Percentiles rank a stretch among this genome's conserved stretches.
phyloP scores from a whole-genome alignment of 2,113 vertebrate species.

The Ia io region DNA sequence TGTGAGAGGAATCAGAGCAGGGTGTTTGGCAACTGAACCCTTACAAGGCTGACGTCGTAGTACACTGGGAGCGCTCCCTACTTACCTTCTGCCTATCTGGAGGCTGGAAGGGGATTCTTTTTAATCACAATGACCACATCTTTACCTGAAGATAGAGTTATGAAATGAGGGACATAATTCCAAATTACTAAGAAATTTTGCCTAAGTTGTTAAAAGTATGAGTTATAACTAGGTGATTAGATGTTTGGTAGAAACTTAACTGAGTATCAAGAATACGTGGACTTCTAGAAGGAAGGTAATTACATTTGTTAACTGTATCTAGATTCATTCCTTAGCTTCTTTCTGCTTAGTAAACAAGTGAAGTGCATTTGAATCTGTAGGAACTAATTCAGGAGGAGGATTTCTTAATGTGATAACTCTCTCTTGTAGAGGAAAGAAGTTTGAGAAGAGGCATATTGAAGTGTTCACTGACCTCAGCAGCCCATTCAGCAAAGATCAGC shows the following conservation, averaged over 20 bases:
- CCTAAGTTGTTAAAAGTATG: background rate
- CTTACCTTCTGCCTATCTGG: background rate
- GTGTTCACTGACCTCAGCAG: slow-evolving; percentile 92
- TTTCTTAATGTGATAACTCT: slow-evolving; percentile 38
- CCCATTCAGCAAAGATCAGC: slow-evolving; percentile 87
- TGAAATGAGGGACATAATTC: background rate
- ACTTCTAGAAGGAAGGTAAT: background rate
- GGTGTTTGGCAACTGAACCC: background rate
- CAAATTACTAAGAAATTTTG: background rate
- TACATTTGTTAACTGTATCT: background rate
- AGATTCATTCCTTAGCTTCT: background rate
- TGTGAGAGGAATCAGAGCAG: background rate
- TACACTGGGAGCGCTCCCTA: background rate
- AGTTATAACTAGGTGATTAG: background rate
- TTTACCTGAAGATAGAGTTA: background rate
- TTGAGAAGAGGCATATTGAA: slow-evolving; percentile 88
- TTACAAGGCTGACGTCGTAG: background rate
- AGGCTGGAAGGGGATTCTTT: background rate
- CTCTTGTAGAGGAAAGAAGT: slow-evolving; percentile 91
- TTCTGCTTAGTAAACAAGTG: background rate
- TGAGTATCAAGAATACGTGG: background rate
- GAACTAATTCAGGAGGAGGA: background rate
- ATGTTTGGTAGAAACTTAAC: background rate
- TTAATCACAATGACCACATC: background rate
- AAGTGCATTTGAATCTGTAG: slow-evolving; percentile 12